Percentiles rank a stretch among this genome's conserved stretches.
Evolutionary conservation across 2,113 vertebrate genomes (phyloP).

Genomic region (Entosphenus tridentatus): DNA sequence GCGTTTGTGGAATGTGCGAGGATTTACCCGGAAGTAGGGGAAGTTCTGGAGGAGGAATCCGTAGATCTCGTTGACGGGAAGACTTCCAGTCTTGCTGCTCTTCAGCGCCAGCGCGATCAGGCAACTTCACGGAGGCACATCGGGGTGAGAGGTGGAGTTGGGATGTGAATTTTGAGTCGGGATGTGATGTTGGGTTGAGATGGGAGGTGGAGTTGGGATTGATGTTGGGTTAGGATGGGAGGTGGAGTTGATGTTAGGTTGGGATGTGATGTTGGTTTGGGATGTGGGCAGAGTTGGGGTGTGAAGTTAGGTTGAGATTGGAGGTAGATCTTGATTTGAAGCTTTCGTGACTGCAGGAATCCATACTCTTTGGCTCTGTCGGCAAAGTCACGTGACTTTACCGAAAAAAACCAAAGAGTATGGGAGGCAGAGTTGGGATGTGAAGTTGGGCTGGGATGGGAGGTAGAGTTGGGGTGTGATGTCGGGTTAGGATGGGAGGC

Average conservation of each 20-base stretch:
- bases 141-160: constrained; percentile 5
- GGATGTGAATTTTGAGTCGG: not conserved
- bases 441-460: constrained; percentile 10
- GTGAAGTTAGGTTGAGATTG: not conserved
- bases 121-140: constrained; percentile 37
- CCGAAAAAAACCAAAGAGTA: not conserved
- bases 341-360: no score
- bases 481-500: no score
- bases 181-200: constrained; percentile 10
- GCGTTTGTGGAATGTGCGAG: not conserved
- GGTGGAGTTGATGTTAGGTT: not conserved
- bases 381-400: not conserved
- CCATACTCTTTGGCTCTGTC: not conserved
- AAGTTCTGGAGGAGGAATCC: constrained; percentile 97
- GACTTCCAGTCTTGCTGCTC: constrained; percentile 81
- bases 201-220: not conserved
- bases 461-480: not conserved
- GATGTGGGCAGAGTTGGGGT: not conserved
- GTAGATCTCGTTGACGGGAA: constrained; percentile 97
- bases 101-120: constrained; percentile 95
- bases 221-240: not conserved
- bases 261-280: not conserved
- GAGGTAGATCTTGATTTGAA: no score
- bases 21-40: constrained; percentile 86
- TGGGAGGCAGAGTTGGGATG: not conserved